These are phyloP conservation scores for Cyphomyrmex costatus DNA, from an alignment of 1,140 invertebrate genomes.

Conservation along the genomic window DNA sequence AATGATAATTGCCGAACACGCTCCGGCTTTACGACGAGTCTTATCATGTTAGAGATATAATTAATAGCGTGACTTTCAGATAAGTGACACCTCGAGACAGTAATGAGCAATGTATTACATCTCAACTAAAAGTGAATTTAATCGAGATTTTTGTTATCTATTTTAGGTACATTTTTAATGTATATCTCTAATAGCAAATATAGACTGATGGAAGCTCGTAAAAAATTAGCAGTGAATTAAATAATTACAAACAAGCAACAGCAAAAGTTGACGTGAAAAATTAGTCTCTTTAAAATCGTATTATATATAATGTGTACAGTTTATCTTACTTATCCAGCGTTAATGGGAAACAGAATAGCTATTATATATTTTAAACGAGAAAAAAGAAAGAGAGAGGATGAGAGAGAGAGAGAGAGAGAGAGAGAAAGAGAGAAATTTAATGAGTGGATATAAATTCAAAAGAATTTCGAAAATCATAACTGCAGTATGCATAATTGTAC, in stretches of 20 bases:
- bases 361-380: slow-evolving; percentile 8
- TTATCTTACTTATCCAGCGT: background rate
- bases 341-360: background rate
- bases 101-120: background rate
- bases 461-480: background rate
- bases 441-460: background rate
- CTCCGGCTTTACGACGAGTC: background rate
- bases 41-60: slow-evolving; percentile 21
- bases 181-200: background rate
- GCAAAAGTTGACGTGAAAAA: slow-evolving; percentile 10
- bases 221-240: slow-evolving; percentile 5
- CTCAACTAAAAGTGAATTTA: background rate
- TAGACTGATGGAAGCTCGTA: background rate
- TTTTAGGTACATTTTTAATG: background rate
- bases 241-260: background rate
- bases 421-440: background rate
- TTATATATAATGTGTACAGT: background rate
- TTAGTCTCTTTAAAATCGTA: background rate
- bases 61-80: slow-evolving; percentile 21
- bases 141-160: background rate
- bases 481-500: background rate
- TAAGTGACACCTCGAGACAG: background rate
- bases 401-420: background rate
- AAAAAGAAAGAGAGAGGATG: background rate
- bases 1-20: slow-evolving; percentile 33